A percentile compares a stretch with the other conserved stretches of the same genome.
Evolutionary conservation across 2,888 invertebrate genomes (phyloP).

Genomic region (Acholoe squamosa): DNA sequence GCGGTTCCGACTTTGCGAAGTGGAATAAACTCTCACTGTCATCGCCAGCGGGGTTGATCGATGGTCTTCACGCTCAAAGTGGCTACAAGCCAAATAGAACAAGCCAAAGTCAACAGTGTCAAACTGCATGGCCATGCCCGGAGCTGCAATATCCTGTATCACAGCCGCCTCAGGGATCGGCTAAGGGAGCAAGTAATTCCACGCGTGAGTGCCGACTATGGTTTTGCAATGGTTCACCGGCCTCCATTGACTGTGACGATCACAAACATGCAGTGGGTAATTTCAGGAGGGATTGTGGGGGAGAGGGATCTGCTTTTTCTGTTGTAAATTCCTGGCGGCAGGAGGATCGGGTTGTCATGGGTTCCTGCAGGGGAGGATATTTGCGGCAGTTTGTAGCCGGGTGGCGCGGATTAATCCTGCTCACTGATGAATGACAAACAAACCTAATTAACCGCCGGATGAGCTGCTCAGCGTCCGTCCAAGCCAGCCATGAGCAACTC

Average conservation of each 20-base stretch:
- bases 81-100: constrained; percentile 10
- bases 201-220: constrained; percentile 27
- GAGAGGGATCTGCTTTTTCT: not conserved
- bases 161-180: not conserved
- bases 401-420: not conserved
- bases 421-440: constrained; percentile 29
- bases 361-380: not conserved
- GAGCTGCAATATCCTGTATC: not conserved
- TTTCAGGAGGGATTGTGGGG: not conserved
- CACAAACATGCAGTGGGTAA: constrained; percentile 7
- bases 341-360: not conserved
- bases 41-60: constrained; percentile 15
- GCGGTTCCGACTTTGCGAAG: not conserved
- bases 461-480: not conserved
- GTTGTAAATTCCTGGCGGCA: not conserved
- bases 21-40: constrained; percentile 9
- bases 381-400: not conserved
- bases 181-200: constrained; percentile 6
- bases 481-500: not conserved
- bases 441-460: not conserved
- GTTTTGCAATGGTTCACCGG: constrained; percentile 14
- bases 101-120: constrained; percentile 20
- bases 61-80: not conserved
- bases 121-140: not conserved
- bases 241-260: not conserved